Evolutionary conservation across 2,113 vertebrate species (phyloP), one percentile per base, ranked within the genome.

Genomic region (Zapornia atra): DNA sequence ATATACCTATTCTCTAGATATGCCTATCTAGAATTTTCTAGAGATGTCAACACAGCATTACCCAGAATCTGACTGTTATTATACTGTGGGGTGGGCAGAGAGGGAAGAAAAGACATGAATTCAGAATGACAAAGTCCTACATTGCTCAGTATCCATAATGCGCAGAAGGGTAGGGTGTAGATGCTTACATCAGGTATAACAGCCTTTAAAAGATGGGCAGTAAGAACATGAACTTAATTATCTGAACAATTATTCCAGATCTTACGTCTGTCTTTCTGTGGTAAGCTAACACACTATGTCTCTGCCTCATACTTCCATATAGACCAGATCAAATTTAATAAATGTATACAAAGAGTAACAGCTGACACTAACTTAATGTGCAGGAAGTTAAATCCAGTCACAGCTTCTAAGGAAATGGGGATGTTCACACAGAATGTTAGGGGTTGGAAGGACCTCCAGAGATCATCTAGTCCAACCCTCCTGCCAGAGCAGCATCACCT

Each of bases 281-380:
- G 61, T 76, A 79, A 86, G 88, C 31, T 97, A 95, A 95, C 92
- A 66, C 46, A 92, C 11, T 71, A 4, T 96, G 75, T 92, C 65
- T 94, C 82, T 94, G 81, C 66, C 94, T 94, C 87, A 86, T 94
- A 87, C 64, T 84, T 71, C 40, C 72, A 29, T 95, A 86, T 36
- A 96, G 92, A 94, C 82, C 79, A 97, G 96, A 97, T 34, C 34
- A 56, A 97, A 94, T 97, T 97, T 97, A 97, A 96, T 82, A 97
- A 97, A 97, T 48, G 18, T 57, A 65, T 91, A 63, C 51, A 80
- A 93, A 96, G 92, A 98, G 97, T 96, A 92, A 95, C 94, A 97
- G 94, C 96, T 97, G 97, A 98, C 95, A 96, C 79, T 97, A 96
- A 97, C 97, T 96, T 97, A 90, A 94, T 96, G 81, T 96, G 40